Percentiles rank a stretch among this genome's conserved stretches.
phyloP scores from a whole-genome alignment of 2,797 vertebrate genomes.

The Enoplosus armatus region DNA sequence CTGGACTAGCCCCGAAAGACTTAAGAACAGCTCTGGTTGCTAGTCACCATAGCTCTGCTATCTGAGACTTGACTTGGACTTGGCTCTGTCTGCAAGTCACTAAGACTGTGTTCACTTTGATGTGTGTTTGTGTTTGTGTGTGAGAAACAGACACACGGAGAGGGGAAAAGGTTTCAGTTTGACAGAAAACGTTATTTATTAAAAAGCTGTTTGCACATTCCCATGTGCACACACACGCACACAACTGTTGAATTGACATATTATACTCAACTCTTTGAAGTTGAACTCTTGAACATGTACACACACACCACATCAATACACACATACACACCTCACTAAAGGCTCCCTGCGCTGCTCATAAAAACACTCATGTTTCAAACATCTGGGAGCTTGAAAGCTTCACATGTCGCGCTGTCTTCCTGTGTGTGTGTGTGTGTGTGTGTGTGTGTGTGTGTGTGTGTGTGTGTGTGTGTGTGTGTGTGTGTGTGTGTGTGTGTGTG shows the following conservation, averaged over 20 bases:
- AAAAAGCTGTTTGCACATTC: conserved; percentile 46
- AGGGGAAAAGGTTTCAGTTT: conserved; percentile 13
- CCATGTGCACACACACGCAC: conserved; percentile 26
- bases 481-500: conserved; percentile 30
- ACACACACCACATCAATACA: conserved; percentile 42
- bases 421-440: conserved; percentile 52
- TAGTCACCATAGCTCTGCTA: not conserved
- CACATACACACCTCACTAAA: conserved; percentile 47
- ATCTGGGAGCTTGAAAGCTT: conserved; percentile 79
- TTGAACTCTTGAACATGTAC: conserved; percentile 68
- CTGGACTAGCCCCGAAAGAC: not conserved
- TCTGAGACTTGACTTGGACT: conserved; percentile 18
- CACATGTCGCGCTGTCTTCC: conserved; percentile 54
- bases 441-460: too few species aligned
- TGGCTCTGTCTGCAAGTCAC: conserved; percentile 37
- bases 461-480: too few species aligned
- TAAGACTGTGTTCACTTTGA: conserved; percentile 22
- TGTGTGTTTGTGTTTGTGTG: conserved; percentile 36
- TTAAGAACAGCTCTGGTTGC: not conserved
- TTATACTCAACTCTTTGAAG: conserved; percentile 70
- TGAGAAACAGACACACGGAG: not conserved
- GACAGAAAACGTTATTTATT: conserved; percentile 51
- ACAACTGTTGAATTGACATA: conserved; percentile 58
- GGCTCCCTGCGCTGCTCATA: conserved; percentile 71
- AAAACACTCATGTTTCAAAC: conserved; percentile 81